Base-by-base conservation (phyloP, 1,140 invertebrate genomes). In the Potamilus streckersoni region DNA sequence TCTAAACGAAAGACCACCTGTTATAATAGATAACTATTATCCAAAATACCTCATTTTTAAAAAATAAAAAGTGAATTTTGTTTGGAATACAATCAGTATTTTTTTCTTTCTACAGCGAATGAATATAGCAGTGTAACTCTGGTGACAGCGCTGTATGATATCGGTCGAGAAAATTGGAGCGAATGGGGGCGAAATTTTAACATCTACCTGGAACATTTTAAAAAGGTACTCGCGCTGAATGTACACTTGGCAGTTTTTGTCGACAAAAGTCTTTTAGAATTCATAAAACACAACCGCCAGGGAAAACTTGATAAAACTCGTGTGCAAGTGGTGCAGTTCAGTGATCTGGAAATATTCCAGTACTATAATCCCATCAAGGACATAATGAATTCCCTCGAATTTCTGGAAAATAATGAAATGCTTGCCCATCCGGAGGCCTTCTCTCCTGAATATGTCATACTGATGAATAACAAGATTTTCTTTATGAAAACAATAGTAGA, bases 101-200 rank as follows among this genome's bases (percentile, higher is more conserved):
- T 0, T 49, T 49, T 49, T 49, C 38, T 49, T 49, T 49, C 38
- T 49, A 6, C 38, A 49, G 38, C 27, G 19, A 27, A 63, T 56
- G 16, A 20, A 38, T 19, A 16, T 38, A 16, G 27, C 16, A 31
- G 20, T 62, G 65, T 66, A n/a, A 80, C 79, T 15, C 60, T 80
- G 12, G 79, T 80, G 17, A 80, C 79, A 11, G 74, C 75, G 38
- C 79, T 80, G 17, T 69, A 70, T 57, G 62, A 80, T 63, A 67
- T 80, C 58, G 71, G 69, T 12, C 61, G 79, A 31, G 75, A 23
- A 12, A 15, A 62, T 19, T 80, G 75, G 79, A 27, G 31, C 0
- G 17, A 58, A 17, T 80, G 78, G 69, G 56, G 23, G 16, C 70
- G 75, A n/a, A 17, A 49, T 38, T 74, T 70, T 58, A 49, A 13